Evolutionary conservation across 2,113 vertebrate genomes (phyloP).

Genomic region (Scomber scombrus): DNA sequence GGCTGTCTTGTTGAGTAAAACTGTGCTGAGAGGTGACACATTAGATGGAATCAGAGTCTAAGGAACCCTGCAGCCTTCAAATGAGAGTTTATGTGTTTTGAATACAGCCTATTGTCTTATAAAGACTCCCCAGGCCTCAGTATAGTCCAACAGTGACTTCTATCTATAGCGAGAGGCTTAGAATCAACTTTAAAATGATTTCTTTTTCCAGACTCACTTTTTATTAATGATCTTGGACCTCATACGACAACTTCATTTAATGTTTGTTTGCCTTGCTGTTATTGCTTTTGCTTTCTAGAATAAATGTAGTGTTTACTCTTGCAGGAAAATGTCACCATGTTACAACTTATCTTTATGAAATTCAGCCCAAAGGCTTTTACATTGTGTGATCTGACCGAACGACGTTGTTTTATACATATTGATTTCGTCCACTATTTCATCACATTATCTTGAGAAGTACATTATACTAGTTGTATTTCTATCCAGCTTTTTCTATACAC

Average conservation of each 20-base stretch:
- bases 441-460: background rate
- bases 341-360: too few species aligned
- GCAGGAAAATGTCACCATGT: too few species aligned
- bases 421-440: background rate
- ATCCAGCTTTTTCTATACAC: background rate
- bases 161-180: background rate
- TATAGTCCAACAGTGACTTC: background rate
- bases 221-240: too few species aligned
- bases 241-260: too few species aligned
- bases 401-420: background rate
- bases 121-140: background rate
- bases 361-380: too few species aligned
- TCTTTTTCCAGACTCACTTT: background rate
- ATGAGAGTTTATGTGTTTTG: conserved; percentile 10
- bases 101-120: background rate
- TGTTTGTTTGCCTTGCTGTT: too few species aligned
- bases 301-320: too few species aligned
- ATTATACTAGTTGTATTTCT: background rate
- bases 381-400: background rate
- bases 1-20: conserved; percentile 22
- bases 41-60: conserved; percentile 4
- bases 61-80: conserved; percentile 6
- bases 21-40: conserved; percentile 6
- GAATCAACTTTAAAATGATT: background rate
- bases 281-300: too few species aligned